phyloP scores from a whole-genome alignment of 1,140 invertebrate genomes.

The Aphidius gifuensis region DNA sequence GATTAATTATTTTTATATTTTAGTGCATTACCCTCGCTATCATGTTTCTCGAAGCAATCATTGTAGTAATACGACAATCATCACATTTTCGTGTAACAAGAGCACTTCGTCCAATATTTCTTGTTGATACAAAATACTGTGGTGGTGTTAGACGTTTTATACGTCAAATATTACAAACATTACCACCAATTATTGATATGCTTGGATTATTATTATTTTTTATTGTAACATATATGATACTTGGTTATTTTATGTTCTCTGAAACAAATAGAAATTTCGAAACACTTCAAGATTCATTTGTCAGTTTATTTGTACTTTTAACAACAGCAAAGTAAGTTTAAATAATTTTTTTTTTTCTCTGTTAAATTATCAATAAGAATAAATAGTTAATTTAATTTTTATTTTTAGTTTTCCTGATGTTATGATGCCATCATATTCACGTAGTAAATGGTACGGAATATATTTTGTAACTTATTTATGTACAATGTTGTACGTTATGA shows the following conservation, averaged over 20 bases:
- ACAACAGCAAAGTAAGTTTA: slow-evolving; percentile 85
- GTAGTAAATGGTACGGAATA: slow-evolving; percentile 75
- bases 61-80: slow-evolving; percentile 76
- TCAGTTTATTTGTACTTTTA: slow-evolving; percentile 84
- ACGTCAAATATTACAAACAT: slow-evolving; percentile 75
- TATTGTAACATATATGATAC: slow-evolving; percentile 77
- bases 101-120: slow-evolving; percentile 83
- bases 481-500: slow-evolving; percentile 82
- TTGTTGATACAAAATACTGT: slow-evolving; percentile 83
- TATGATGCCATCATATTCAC: slow-evolving; percentile 88
- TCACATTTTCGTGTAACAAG: slow-evolving; percentile 85
- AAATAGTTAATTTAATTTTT: neutral
- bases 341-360: slow-evolving; percentile 3
- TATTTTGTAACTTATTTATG: slow-evolving; percentile 86
- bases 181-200: slow-evolving; percentile 89
- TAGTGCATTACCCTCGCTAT: slow-evolving; percentile 75
- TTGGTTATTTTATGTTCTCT: slow-evolving; percentile 82
- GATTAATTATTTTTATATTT: slow-evolving; percentile 39
- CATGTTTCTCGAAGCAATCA: slow-evolving; percentile 82
- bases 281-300: slow-evolving; percentile 78
- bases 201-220: slow-evolving; percentile 81
- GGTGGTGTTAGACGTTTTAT: slow-evolving; percentile 72
- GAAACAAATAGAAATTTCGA: slow-evolving; percentile 74
- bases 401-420: slow-evolving; percentile 80
- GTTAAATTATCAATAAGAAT: too few species aligned